Evolutionary conservation across 2,888 invertebrate species (phyloP), one percentile per base, ranked within the genome.

Genomic region (Eristalis pertinax): DNA sequence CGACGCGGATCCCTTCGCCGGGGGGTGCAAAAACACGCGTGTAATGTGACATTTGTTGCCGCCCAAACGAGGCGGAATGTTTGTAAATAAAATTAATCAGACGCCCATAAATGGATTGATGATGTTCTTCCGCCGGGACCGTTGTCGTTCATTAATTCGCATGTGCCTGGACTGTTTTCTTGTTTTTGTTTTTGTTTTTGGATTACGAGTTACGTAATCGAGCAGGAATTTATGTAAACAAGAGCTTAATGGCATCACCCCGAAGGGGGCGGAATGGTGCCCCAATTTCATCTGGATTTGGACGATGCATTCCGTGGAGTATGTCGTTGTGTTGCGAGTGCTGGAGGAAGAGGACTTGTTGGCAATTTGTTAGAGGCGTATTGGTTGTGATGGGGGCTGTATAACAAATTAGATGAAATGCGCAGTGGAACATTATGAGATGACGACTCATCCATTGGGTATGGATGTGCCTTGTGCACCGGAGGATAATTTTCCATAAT

Each of bases 151-250:
- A 19, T 19, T 19, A 19, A 65, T 67, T 75, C 56, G 58, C 58
- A 58, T 67, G 38, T 56, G 56, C 19, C 26, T 0, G 58, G 64
- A 29, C 5, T 29, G 50, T 63, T 29, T 63, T 63, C n/a, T n/a
- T n/a, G n/a, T n/a, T n/a, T 64, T 15, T 29, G 8, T 38, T 50
- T 22, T 63, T n/a, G n/a, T 64, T 64, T 15, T 43, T 2, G 11
- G 38, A 13, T 5, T 32, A 4, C 13, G 24, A 32, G 62, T 38
- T 64, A 50, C 74, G 64, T 56, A 64, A 64, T 56, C 64, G 56
- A 38, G 24, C 41, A 22, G 2, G 15, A 58, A 67, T 75, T 75
- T 41, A 13, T 1, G 64, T 56, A 64, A 64, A 63, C 63, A 63
- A 63, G 19, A 73, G 43, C 32, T 64, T 15, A 29, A 29, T 43